Conservation (phyloP, 1,140 invertebrate genomes). For the Megathymus violae region DNA sequence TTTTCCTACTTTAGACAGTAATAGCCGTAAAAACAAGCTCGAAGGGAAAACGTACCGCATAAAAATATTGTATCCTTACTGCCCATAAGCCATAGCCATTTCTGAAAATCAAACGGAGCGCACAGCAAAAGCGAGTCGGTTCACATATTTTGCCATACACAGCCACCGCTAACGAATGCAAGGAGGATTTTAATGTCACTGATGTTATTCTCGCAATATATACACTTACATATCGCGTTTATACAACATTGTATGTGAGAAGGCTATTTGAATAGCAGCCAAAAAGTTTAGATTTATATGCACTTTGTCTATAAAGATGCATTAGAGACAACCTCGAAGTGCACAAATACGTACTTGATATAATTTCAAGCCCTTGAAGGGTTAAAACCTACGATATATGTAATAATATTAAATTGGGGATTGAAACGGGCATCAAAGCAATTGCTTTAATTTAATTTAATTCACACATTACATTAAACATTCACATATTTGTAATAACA, state of each 20-base stretch:
- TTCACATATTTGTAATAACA: too few species aligned
- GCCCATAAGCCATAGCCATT: slow-evolving; percentile 74
- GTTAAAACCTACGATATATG: too few species aligned
- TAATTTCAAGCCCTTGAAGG: too few species aligned
- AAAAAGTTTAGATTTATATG: slow-evolving; percentile 28
- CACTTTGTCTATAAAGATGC: slow-evolving; percentile 24
- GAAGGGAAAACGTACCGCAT: slow-evolving; percentile 75
- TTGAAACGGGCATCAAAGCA: too few species aligned
- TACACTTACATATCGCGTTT: slow-evolving; percentile 69
- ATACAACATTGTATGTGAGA: slow-evolving; percentile 59
- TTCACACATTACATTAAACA: too few species aligned
- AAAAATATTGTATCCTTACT: slow-evolving; percentile 83
- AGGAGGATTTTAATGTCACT: slow-evolving; percentile 79
- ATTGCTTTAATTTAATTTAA: too few species aligned
- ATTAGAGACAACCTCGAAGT: slow-evolving; percentile 13
- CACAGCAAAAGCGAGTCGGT: slow-evolving; percentile 66
- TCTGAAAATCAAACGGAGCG: slow-evolving; percentile 83
- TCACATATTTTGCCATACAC: slow-evolving; percentile 81
- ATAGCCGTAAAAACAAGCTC: slow-evolving; percentile 72
- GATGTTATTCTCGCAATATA: slow-evolving; percentile 76
- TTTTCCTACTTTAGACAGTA: slow-evolving; percentile 82
- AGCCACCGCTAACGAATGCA: slow-evolving; percentile 76
- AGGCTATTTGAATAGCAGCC: slow-evolving; percentile 51
- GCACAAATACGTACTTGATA: slow-evolving; percentile 9
- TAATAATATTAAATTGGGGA: too few species aligned